These are phyloP conservation scores for Lepilemur ruficaudatus DNA, from an alignment of 2,797 vertebrate genomes.

Conservation along the genomic window DNA sequence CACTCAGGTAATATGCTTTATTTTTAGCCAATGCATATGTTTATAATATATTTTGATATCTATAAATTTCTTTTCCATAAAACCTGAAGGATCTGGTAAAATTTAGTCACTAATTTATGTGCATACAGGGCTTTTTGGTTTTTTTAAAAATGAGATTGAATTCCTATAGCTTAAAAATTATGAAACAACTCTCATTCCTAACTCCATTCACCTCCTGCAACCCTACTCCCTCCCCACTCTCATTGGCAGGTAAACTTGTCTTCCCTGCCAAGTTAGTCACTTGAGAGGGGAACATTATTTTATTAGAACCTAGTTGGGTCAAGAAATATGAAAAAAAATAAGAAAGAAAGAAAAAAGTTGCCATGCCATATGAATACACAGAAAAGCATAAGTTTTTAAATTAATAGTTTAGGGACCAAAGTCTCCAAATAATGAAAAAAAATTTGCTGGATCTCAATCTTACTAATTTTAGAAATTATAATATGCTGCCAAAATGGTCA, in stretches of 20 bases:
- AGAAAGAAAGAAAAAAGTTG: constrained; percentile 16
- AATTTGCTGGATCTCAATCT: background rate
- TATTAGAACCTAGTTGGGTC: constrained; percentile 24
- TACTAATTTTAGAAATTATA: constrained; percentile 42
- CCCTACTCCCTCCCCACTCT: background rate
- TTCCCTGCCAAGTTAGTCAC: constrained; percentile 43
- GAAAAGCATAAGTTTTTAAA: background rate
- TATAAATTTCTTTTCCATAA: background rate
- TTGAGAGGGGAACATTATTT: constrained; percentile 44
- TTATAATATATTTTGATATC: background rate
- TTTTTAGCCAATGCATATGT: background rate
- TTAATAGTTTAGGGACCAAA: background rate
- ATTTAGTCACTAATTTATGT: constrained; percentile 1
- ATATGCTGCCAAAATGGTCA: background rate
- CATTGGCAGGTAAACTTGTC: constrained; percentile 8
- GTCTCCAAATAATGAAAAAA: background rate
- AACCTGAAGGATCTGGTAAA: background rate
- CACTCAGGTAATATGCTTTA: background rate
- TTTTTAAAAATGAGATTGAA: background rate
- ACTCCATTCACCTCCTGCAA: background rate
- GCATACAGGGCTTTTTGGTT: background rate
- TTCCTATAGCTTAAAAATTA: constrained; percentile 18
- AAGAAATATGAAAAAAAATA: constrained; percentile 52
- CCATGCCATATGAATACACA: background rate
- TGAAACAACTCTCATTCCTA: background rate